These are phyloP conservation scores for Hydrophis major DNA, from an alignment of 2,797 vertebrate genomes.

Conservation along the genomic window DNA sequence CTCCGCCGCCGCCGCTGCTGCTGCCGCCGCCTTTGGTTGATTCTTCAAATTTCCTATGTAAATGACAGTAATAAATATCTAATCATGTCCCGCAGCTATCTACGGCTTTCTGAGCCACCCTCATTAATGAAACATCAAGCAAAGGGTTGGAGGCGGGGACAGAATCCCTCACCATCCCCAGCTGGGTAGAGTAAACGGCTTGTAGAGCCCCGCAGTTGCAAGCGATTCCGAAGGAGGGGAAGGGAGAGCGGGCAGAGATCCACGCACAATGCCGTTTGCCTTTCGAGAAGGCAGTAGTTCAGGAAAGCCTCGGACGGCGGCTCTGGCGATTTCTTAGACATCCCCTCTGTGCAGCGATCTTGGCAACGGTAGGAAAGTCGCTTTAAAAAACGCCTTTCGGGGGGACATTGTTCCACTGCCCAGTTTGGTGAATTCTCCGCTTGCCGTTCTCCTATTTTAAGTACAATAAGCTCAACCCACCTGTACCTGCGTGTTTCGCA, in stretches of 20 bases:
- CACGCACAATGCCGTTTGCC: background rate
- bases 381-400: background rate
- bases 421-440: background rate
- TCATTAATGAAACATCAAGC: constrained; percentile 65
- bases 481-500: background rate
- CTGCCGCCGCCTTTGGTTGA: constrained; percentile 62
- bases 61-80: constrained; percentile 93
- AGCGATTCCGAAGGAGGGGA: background rate
- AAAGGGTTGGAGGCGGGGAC: background rate
- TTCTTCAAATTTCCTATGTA: constrained; percentile 79
- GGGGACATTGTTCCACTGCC: background rate
- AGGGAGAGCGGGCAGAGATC: background rate
- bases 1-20: background rate
- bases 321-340: background rate
- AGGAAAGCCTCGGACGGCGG: background rate
- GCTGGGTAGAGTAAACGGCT: background rate
- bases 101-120: constrained; percentile 55
- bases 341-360: background rate
- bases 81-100: constrained; percentile 88
- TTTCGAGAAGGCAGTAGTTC: background rate
- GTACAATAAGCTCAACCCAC: background rate
- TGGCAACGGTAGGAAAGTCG: background rate
- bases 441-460: background rate
- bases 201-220: background rate
- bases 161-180: background rate